Conservation (phyloP, 2,797 vertebrate genomes). For the Trichosurus vulpecula region DNA sequence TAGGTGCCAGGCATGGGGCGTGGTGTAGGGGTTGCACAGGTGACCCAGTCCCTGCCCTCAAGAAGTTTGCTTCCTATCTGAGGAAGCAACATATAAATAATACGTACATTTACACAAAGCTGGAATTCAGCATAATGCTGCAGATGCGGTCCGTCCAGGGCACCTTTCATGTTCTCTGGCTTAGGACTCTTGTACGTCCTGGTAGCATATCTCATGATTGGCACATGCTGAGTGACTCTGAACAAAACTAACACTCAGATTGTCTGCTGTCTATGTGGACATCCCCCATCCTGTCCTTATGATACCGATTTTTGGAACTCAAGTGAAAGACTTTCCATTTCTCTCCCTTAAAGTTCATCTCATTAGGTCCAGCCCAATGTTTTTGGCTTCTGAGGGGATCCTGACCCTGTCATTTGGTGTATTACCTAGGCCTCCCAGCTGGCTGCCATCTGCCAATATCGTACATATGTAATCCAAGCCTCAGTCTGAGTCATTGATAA, state of each 20-base stretch:
- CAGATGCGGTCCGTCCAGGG: neutral
- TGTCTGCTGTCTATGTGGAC: neutral
- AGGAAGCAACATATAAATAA: neutral
- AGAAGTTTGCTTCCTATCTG: neutral
- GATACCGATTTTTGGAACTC: neutral
- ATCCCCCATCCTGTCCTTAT: neutral
- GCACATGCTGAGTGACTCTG: neutral
- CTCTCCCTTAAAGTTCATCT: neutral
- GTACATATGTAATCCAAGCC: neutral
- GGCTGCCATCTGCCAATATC: neutral
- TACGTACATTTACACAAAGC: too few species aligned
- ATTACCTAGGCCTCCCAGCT: neutral
- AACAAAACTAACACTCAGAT: neutral
- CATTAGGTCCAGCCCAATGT: neutral
- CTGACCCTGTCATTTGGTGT: neutral
- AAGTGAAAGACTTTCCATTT: neutral
- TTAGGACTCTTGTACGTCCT: rapidly evolving
- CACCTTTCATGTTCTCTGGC: rapidly evolving
- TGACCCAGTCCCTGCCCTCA: neutral
- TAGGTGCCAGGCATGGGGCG: too few species aligned
- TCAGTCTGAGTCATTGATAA: neutral
- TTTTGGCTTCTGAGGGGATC: neutral
- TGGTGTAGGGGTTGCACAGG: neutral
- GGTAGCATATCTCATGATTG: neutral
- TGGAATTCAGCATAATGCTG: neutral